These are phyloP conservation scores for Metellina segmentata DNA, from an alignment of 2,888 invertebrate genomes.

Conservation along the genomic window DNA sequence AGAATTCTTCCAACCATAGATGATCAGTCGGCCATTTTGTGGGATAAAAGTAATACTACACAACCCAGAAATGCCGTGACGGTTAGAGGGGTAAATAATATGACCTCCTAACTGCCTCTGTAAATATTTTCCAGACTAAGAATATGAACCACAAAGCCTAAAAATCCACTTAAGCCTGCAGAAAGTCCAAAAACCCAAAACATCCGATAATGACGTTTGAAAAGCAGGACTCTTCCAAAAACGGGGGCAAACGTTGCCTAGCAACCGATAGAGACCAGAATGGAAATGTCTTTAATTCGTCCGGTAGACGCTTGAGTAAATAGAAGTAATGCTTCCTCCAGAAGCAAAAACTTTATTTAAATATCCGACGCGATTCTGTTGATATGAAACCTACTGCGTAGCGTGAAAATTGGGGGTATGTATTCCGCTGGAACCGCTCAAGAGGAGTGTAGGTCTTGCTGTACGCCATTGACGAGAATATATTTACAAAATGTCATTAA, in stretches of 20 bases:
- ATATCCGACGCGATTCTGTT: background rate
- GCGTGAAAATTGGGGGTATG: too few species aligned
- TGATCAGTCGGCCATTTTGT: too few species aligned
- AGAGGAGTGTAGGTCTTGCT: too few species aligned
- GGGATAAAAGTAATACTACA: too few species aligned
- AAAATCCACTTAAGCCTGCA: too few species aligned
- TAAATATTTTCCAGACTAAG: background rate
- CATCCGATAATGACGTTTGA: background rate
- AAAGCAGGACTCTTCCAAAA: background rate
- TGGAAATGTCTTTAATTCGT: background rate
- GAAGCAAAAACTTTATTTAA: background rate
- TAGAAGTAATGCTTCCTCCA: background rate
- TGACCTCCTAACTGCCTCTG: too few species aligned
- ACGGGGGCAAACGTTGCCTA: background rate
- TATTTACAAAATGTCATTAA: too few species aligned
- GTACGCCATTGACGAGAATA: too few species aligned
- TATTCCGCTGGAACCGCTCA: too few species aligned
- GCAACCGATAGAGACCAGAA: slow-evolving; percentile 3
- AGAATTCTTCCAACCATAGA: too few species aligned
- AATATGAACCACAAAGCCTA: background rate
- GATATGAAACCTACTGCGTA: background rate
- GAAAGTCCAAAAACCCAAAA: background rate
- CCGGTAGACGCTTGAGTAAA: slow-evolving; percentile 6
- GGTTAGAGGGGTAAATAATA: too few species aligned
- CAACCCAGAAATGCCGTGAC: too few species aligned